Base-by-base conservation (phyloP, 2,888 invertebrate species). In the Chelonus formosanus region DNA sequence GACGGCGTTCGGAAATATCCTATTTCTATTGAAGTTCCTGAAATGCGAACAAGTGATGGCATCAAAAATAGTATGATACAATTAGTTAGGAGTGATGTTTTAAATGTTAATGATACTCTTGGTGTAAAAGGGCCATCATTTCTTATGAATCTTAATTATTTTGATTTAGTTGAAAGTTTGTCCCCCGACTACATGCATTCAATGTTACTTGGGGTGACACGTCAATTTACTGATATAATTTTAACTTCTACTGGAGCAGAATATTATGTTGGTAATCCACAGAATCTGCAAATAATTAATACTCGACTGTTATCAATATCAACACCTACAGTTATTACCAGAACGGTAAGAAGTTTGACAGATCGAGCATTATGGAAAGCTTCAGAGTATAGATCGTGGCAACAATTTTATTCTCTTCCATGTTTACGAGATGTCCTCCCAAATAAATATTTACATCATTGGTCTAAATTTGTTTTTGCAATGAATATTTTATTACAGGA, bases 71-170 rank as follows among this genome's bases (percentile, higher is more conserved):
- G 20, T 3, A 50, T 50, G 50, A 20, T 31, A 50, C 50, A 20
- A 20, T 10, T 20, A 6, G 50, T 3, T 3, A 40, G 6, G 6
- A 40, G 6, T 5, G 5, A 31, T 6, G 10, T 5, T 8, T 4
- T 10, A 8, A 6, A 50, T n/a, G 50, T 6, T 2, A 31, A 50
- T 31, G 50, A 50, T 4, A 31, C 3, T 5, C 36, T 6, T 3
- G 68, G 70, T 40, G 63, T 70, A 2, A 44, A 48, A 50, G 64
- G 69, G 35, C 64, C 68, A 61, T 65, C 69, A n/a, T 20, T 20
- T 34, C 40, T 71, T 20, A 69, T 71, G 67, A 65, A 65, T 54
- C 36, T 71, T 10, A 54, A 67, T 7, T 53, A 63, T 40, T 71
- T 69, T 55, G 60, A 71, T 54, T n/a, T 69, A n/a, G 56, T 55